These are phyloP conservation scores for Diploptera punctata DNA, from an alignment of 2,888 invertebrate genomes.

Conservation along the genomic window DNA sequence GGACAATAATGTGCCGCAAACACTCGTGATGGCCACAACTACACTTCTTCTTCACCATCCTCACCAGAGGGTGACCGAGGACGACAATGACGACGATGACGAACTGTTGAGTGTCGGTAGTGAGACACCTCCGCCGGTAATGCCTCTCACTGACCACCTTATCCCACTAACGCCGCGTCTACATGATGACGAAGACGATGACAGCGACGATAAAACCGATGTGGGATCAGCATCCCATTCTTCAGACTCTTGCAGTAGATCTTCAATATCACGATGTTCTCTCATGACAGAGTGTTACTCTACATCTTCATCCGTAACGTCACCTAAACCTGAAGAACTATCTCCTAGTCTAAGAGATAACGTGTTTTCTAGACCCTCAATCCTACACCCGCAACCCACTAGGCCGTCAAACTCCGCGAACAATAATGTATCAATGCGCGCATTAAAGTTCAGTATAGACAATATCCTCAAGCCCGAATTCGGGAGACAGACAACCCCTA, in stretches of 20 bases:
- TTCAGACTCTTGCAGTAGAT: constrained; percentile 32
- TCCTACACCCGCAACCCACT: neutral
- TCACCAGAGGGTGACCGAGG: neutral
- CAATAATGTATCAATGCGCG: constrained; percentile 41
- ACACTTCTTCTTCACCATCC: constrained; percentile 27
- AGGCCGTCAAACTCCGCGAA: neutral
- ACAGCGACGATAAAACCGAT: constrained; percentile 4
- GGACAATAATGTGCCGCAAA: neutral
- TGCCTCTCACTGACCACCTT: constrained; percentile 31
- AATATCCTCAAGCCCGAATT: constrained; percentile 88
- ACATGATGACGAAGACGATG: constrained; percentile 15
- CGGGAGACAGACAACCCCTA: constrained; percentile 55
- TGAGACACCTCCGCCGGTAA: constrained; percentile 39
- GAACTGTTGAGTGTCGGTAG: constrained; percentile 45
- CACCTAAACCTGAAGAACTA: neutral
- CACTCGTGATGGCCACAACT: constrained; percentile 25
- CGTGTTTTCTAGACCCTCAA: neutral
- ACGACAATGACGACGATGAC: constrained; percentile 37
- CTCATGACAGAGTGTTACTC: constrained; percentile 28
- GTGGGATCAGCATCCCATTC: constrained; percentile 21
- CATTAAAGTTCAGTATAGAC: constrained; percentile 82
- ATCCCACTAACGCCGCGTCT: neutral
- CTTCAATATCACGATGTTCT: constrained; percentile 37
- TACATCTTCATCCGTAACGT: constrained; percentile 11
- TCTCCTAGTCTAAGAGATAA: neutral